These are phyloP conservation scores for Drosophila arawakana DNA, from an alignment of 1,140 invertebrate species.

Conservation along the genomic window DNA sequence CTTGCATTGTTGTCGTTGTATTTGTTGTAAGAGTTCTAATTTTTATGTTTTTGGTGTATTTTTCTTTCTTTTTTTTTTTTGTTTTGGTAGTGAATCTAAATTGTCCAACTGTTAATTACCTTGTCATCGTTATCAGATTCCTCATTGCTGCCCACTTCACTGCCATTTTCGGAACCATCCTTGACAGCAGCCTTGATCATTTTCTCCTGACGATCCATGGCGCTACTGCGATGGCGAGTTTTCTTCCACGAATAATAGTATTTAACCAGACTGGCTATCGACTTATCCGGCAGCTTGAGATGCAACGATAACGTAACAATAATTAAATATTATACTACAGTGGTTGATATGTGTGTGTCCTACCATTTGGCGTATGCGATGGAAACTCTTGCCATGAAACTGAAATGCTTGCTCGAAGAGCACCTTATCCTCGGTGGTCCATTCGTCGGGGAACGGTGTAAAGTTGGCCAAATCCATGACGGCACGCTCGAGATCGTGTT, in stretches of 20 bases:
- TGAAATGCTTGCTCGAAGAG: slow-evolving; percentile 99
- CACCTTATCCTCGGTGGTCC: slow-evolving; percentile 99
- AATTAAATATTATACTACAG: not conserved
- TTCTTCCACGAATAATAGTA: slow-evolving; percentile 99
- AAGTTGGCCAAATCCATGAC: slow-evolving; percentile 97
- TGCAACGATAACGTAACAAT: not conserved
- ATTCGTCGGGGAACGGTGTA: slow-evolving; percentile 98
- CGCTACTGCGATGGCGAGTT: slow-evolving; percentile 94
- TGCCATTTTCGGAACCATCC: slow-evolving; percentile 91
- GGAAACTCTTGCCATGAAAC: slow-evolving; percentile 99
- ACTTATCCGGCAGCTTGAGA: slow-evolving; percentile 95
- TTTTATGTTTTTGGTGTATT: slow-evolving; percentile 11
- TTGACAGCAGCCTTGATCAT: slow-evolving; percentile 85
- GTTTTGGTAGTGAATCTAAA: not conserved
- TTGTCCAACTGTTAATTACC: slow-evolving; percentile 87
- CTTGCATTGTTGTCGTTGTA: slow-evolving; percentile 36
- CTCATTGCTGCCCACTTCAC: slow-evolving; percentile 91
- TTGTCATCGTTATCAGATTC: slow-evolving; percentile 95
- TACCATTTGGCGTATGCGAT: slow-evolving; percentile 98
- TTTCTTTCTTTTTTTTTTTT: not conserved
- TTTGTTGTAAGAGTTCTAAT: slow-evolving; percentile 13
- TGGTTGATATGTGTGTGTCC: slow-evolving; percentile 44
- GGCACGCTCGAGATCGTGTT: slow-evolving; percentile 97
- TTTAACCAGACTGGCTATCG: slow-evolving; percentile 97
- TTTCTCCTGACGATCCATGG: slow-evolving; percentile 92